Conservation (phyloP, 2,888 invertebrate species). For the Melieria omissa region DNA sequence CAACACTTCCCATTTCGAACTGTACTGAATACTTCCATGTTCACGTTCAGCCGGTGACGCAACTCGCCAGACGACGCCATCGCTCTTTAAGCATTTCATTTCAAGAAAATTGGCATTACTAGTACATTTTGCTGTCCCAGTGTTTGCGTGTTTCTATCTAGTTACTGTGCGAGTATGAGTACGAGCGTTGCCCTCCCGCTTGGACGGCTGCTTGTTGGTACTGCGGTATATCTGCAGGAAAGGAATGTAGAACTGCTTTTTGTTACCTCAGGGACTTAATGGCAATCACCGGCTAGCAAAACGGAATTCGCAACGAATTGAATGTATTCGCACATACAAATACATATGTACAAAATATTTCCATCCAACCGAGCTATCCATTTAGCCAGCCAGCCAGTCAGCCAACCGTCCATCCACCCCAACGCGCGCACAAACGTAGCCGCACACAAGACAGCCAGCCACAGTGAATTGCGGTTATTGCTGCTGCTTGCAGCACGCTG, state of each 20-base stretch:
- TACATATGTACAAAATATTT: neutral
- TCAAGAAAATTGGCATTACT: conserved; percentile 60
- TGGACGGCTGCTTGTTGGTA: neutral
- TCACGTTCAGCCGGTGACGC: conserved; percentile 24
- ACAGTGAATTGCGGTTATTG: too few species aligned
- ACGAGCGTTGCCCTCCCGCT: neutral
- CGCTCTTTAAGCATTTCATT: conserved; percentile 63
- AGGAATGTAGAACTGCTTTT: conserved; percentile 48
- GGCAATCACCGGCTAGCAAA: conserved; percentile 54
- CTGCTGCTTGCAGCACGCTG: too few species aligned
- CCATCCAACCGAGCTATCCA: neutral
- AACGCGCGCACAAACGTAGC: neutral
- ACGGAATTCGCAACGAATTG: conserved; percentile 48
- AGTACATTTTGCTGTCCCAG: neutral
- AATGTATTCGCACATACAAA: conserved; percentile 38
- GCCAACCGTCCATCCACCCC: neutral
- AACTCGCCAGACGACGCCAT: conserved; percentile 39
- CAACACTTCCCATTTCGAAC: neutral
- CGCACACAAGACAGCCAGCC: too few species aligned
- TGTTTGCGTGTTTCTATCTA: too few species aligned
- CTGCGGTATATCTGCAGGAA: conserved; percentile 14
- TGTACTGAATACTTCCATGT: neutral
- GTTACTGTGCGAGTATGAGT: too few species aligned
- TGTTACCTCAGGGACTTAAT: conserved; percentile 52
- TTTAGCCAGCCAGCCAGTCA: neutral